Base-by-base conservation (phyloP, 2,888 invertebrate species). In the Agriopis leucophaearia region DNA sequence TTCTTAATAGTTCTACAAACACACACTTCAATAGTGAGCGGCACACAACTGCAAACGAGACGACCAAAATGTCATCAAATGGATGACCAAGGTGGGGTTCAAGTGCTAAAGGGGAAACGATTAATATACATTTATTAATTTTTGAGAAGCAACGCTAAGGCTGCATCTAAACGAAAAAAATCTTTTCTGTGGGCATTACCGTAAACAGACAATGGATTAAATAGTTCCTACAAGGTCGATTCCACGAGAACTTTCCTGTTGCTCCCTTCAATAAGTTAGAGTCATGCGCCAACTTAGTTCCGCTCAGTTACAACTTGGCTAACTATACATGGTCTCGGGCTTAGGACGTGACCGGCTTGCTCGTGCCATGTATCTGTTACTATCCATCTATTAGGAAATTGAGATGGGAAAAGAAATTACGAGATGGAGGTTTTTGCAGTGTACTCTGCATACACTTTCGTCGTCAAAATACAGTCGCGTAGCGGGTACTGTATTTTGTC, bases 281-380 rank as follows among this genome's bases (percentile, higher is more conserved):
- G 40, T 36, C 52, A 67, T 60, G 60, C 38, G 40, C 40, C 51
- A 58, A 66, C 61, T 66, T 51, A 69, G 66, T 66, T 72, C 62
- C 64, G 65, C 52, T 40, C 60, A 69, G 67, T 72, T 69, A 59
- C 57, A 59, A 69, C 59, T 69, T 66, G 27, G 51, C 60, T 45
- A 70, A 72, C 65, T 70, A 67, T 58, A 69, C 69, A 69, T 72
- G 72, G 61, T 47, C 51, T 45, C 65, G 62, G 67, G 50, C 64
- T 66, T 54, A 18, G 50, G 42, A 70, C 72, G 69, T 70, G 69
- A 70, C 70, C 66, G 62, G 67, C 60, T 54, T 64, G 27, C 61
- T 45, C 45, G 15, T 44, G 35, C 47, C 18, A 38, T 65, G 18
- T 42, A 48, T 54, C 18, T 42, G 35, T 10, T 42, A 48, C 55